A percentile compares a stretch with the other conserved stretches of the same genome.
Evolutionary conservation across 2,888 invertebrate genomes (phyloP).

Genomic region (Agrotis puta): DNA sequence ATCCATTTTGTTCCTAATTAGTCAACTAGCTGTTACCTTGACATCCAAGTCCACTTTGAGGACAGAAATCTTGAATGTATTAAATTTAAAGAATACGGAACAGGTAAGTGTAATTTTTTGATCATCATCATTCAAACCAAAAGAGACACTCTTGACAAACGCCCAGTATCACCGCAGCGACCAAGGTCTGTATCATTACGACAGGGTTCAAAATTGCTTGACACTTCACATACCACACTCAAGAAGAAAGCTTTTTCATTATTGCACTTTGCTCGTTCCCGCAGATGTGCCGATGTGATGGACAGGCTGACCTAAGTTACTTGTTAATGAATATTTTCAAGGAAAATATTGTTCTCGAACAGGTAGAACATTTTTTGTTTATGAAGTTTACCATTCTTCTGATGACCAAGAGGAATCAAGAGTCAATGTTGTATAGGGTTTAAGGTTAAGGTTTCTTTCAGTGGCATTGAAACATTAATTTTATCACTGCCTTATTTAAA

Average conservation of each 20-base stretch:
- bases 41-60: conserved; percentile 9
- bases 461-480: background rate
- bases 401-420: background rate
- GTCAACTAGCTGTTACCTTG: conserved; percentile 17
- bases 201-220: background rate
- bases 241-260: background rate
- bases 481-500: background rate
- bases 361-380: conserved; percentile 14
- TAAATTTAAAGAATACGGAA: conserved; percentile 41
- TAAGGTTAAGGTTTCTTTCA: too few relatives aligned
- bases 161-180: too few relatives aligned
- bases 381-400: background rate
- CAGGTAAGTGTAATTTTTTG: conserved; percentile 43
- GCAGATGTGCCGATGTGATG: conserved; percentile 21
- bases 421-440: background rate
- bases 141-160: background rate
- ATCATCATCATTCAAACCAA: background rate
- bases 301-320: conserved; percentile 1
- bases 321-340: conserved; percentile 12
- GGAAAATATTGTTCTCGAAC: conserved; percentile 13
- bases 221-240: background rate
- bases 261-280: background rate
- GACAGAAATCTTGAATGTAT: conserved; percentile 36
- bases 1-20: conserved; percentile 38
- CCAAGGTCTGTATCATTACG: too few relatives aligned